A percentile compares a stretch with the other conserved stretches of the same genome.
Evolutionary conservation across 2,797 vertebrate species (phyloP).

Genomic region (Aplochiton taeniatus): DNA sequence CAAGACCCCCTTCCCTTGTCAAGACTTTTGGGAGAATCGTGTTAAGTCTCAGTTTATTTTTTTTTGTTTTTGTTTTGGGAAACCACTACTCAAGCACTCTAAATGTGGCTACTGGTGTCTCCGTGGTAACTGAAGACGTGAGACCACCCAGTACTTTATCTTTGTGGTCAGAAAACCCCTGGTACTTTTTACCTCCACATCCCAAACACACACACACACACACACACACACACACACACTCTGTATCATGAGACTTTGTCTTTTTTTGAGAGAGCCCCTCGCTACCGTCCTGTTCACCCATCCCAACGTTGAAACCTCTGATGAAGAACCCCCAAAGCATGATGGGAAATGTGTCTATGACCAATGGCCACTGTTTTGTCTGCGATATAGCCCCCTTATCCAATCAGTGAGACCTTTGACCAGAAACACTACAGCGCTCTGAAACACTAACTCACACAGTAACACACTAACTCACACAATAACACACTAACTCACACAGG

Average conservation of each 20-base stretch:
- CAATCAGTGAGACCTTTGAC: background rate
- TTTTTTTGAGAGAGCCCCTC: slow-evolving; percentile 9
- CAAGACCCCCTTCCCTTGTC: no score
- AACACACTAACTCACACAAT: background rate
- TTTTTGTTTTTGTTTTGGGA: no score
- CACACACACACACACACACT: background rate
- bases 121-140: background rate
- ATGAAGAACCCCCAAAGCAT: slow-evolving; percentile 30
- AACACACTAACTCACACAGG: background rate
- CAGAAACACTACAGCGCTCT: background rate
- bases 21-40: slow-evolving; percentile 32
- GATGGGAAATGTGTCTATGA: slow-evolving; percentile 44
- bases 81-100: slow-evolving; percentile 52
- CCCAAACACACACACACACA: background rate
- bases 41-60: background rate
- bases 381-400: background rate
- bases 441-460: background rate
- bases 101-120: background rate
- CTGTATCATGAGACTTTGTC: slow-evolving; percentile 13
- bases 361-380: background rate
- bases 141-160: background rate
- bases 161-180: no score
- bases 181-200: background rate
- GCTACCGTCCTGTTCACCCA: background rate
- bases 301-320: slow-evolving; percentile 6